Percentiles rank a stretch among this genome's conserved stretches.
Conservation (phyloP, 1,140 invertebrate genomes). For the Ceratosolen fusciceps region DNA sequence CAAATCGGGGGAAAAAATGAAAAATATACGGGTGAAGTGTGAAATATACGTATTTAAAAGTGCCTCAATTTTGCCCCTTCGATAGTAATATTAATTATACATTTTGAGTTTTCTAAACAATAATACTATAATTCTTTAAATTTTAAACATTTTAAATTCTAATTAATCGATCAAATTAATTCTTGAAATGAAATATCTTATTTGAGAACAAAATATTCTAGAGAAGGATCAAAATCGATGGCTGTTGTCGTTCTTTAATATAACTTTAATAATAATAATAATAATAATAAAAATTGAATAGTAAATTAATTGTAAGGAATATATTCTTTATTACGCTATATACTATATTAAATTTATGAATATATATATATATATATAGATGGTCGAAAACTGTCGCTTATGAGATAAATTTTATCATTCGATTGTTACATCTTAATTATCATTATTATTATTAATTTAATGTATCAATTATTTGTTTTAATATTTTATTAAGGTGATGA, state of each 20-base stretch:
- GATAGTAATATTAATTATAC: neutral
- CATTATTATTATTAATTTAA: neutral
- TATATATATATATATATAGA: neutral
- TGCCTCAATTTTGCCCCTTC: neutral
- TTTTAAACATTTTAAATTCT: neutral
- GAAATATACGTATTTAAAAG: neutral
- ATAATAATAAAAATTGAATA: constrained; percentile 17
- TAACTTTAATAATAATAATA: constrained; percentile 11
- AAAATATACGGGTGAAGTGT: constrained; percentile 18
- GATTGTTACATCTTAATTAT: neutral
- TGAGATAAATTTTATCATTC: neutral
- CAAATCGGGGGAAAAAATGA: no score
- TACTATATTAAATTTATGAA: neutral
- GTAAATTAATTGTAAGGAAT: constrained; percentile 39
- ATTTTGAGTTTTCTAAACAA: neutral
- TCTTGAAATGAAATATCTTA: neutral
- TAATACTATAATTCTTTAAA: neutral
- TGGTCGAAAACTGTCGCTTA: neutral
- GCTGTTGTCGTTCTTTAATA: neutral
- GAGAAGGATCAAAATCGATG: constrained; percentile 24
- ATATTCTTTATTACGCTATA: constrained; percentile 42
- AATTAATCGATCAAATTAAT: neutral
- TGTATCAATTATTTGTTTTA: neutral
- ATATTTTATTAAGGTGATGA: neutral
- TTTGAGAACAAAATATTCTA: neutral